Base-by-base conservation (phyloP, 1,140 invertebrate genomes). In the Calliphora vicina region DNA sequence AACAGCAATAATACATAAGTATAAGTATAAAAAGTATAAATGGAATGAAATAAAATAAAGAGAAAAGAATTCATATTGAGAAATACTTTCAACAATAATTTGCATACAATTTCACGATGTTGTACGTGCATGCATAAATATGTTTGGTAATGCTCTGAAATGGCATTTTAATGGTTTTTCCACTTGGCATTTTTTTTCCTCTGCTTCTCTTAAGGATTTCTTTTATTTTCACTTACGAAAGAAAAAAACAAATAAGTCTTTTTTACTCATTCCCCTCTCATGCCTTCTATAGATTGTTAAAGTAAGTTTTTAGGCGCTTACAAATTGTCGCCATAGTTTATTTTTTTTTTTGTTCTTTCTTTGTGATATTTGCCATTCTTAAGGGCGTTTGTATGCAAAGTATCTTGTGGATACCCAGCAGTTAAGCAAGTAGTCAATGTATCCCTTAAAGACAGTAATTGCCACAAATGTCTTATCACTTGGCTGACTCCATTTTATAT, bases 1-100 rank as follows among this genome's bases (percentile, higher is more conserved):
- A 43, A 15, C 35, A 78, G 29, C 73, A 76, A 57, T 57, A 57
- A 57, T n/a, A 57, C n/a, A 15, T 17, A 57, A 57, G n/a, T 17
- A 17, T n/a, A 35, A 35, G 35, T 35, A 35, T 35, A 35, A 35
- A n/a, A 35, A 35, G 29, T 35, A 57, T 6, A 23, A 67, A 67
- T 10, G 61, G 5, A 67, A 67, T 67, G 61, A 25, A 67, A 67
- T 67, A 23, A 78, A 78, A 78, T 0, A 43, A 27, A 45, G 43
- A 45, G 74, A 76, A 76, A 78, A 76, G 73, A 78, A 78, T 78
- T 78, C 74, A 42, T 78, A 78, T 78, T 78, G 74, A 78, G 20
- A 78, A 78, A 78, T 78, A 78, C 74, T 78, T 78, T 74, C 42
- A 12, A 43, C 35, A 42, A 78, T 78, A 42, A 78, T 78, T 78